Evolutionary conservation across 53 echinoderm and acorn worm species (phyloP), one percentile per base, ranked within the genome.

Genomic region (Crossaster papposus): DNA sequence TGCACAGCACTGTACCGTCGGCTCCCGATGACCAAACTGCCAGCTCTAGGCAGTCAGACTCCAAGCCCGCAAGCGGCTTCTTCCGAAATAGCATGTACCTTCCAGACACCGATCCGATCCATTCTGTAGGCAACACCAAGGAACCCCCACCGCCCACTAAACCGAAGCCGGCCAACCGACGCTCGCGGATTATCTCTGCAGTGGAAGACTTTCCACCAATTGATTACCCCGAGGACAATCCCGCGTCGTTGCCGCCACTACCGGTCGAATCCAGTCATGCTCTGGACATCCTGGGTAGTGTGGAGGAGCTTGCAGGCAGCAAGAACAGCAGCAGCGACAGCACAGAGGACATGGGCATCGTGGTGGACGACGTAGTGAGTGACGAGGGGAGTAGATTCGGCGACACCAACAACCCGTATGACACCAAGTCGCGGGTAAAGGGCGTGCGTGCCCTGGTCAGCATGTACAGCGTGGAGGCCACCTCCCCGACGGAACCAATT

Each of bases 71-170:
- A 30, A 80, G 89, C 70, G 85, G 85, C 3, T 91, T 91, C 70
- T 79, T 91, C 63, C 65, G 85, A 63, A 91, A 91, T 79, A 91
- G 82, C 76, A 79, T 91, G 65, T 91, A 84, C 79, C 91, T 91
- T 83, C 91, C 91, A 83, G 85, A 85, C 78, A 79, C 78, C 36
- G 85, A 81, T 81, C 79, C 91, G 51, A 91, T 85, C 70, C 78
- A 78, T 31, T 65, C 79, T 2, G 37, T 79, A 24, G 38, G 78
- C 54, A 53, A 70, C 51, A 78, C 65, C 31, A 91, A 84, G 54
- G 68, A 53, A 36, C 91, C 91, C 1, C 90, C 90, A 33, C 90
- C 90, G 53, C 91, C 91, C 26, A 91, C 85, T 36, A 91, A 91
- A 79, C 91, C 91, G 10, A 91, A 91, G 51, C 91, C 91, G 36